Evolutionary conservation across 2,888 invertebrate species (phyloP).

Genomic region (Augiades crinisus): DNA sequence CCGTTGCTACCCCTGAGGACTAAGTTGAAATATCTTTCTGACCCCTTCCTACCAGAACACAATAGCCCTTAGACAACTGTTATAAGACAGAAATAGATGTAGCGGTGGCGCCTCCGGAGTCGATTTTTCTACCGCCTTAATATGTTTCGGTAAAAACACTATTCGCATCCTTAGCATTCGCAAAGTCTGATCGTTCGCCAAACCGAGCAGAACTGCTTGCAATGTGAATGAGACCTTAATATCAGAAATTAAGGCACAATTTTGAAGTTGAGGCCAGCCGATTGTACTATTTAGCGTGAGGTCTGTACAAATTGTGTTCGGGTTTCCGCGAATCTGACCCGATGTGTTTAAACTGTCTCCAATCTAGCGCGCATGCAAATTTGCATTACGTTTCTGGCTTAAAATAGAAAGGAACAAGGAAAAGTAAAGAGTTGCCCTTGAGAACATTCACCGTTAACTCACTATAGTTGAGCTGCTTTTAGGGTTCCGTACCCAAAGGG

Average conservation of each 20-base stretch:
- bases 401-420: background rate
- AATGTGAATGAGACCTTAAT: background rate
- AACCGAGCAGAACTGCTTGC: background rate
- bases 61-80: too few relatives aligned
- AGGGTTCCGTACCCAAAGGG: background rate
- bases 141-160: background rate
- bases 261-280: background rate
- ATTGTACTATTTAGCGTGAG: background rate
- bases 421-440: background rate
- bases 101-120: too few relatives aligned
- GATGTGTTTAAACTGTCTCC: constrained; percentile 12
- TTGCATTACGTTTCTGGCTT: background rate
- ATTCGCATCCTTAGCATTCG: constrained; percentile 2
- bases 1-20: too few relatives aligned
- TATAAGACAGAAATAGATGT: too few relatives aligned
- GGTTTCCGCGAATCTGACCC: constrained; percentile 13
- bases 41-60: too few relatives aligned
- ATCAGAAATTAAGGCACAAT: background rate
- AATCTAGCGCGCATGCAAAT: constrained; percentile 14
- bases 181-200: background rate
- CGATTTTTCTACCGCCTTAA: too few relatives aligned
- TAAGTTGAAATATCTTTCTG: too few relatives aligned
- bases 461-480: background rate
- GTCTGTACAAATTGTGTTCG: constrained; percentile 11
- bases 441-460: background rate